Evolutionary conservation across 2,797 vertebrate genomes (phyloP).

Genomic region (Cyprinodon diabolis): DNA sequence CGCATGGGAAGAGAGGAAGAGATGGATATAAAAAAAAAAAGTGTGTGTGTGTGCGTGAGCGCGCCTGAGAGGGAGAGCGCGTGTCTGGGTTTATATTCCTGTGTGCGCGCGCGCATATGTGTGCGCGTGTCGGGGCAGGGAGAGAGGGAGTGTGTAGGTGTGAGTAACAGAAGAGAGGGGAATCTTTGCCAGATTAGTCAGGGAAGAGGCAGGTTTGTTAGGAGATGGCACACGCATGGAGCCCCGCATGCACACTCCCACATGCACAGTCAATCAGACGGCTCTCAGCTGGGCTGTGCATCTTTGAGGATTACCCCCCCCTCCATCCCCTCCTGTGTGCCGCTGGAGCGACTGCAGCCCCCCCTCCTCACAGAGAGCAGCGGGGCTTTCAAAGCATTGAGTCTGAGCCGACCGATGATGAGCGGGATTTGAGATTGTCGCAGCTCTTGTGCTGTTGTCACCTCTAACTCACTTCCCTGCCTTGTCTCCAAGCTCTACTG

Average conservation of each 20-base stretch:
- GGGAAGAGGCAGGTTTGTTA: slow-evolving; percentile 75
- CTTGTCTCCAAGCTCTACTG: slow-evolving; percentile 63
- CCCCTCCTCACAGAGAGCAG: slow-evolving; percentile 74
- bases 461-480: slow-evolving; percentile 48
- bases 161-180: slow-evolving; percentile 73
- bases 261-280: slow-evolving; percentile 51
- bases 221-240: slow-evolving; percentile 84
- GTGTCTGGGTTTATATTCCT: slow-evolving; percentile 31
- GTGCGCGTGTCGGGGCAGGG: slow-evolving; percentile 28
- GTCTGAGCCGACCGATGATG: slow-evolving; percentile 81
- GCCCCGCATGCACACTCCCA: slow-evolving; percentile 46
- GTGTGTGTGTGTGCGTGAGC: slow-evolving; percentile 27
- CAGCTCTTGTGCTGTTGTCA: slow-evolving; percentile 43
- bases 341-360: slow-evolving; percentile 77
- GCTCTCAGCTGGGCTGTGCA: slow-evolving; percentile 68
- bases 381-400: slow-evolving; percentile 67
- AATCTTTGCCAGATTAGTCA: slow-evolving; percentile 78
- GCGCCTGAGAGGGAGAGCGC: slow-evolving; percentile 29
- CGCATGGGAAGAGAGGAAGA: slow-evolving; percentile 78
- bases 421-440: slow-evolving; percentile 74
- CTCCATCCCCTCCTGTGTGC: slow-evolving; percentile 67
- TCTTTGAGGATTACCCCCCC: slow-evolving; percentile 80
- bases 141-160: slow-evolving; percentile 60
- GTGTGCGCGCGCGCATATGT: slow-evolving; percentile 19
- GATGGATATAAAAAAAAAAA: slow-evolving; percentile 52